Percentiles rank a stretch among this genome's conserved stretches.
Evolutionary conservation across 2,888 invertebrate species (phyloP).

Genomic region (Dryobota labecula): DNA sequence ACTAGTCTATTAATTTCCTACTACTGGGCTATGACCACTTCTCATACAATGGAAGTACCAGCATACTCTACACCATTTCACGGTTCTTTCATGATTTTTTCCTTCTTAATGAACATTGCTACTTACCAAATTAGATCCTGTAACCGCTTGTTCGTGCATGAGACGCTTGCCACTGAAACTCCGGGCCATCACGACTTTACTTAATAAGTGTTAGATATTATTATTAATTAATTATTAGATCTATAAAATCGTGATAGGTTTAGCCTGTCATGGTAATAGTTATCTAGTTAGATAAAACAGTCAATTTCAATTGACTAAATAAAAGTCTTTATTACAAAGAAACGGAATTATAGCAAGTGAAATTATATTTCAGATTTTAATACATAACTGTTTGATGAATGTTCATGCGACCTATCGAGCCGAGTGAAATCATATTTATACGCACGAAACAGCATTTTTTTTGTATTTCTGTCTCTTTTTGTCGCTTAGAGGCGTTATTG

Average conservation of each 20-base stretch:
- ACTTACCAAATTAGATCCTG: neutral
- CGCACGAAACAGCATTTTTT: neutral
- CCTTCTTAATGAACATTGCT: neutral
- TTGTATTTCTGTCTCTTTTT: neutral
- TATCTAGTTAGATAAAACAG: conserved; percentile 18
- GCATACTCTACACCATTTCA: neutral
- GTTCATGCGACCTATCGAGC: neutral
- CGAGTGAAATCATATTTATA: neutral
- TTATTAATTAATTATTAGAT: conserved; percentile 14
- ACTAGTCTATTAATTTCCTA: neutral
- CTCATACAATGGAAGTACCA: neutral
- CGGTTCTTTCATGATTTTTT: neutral
- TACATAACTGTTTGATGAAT: conserved; percentile 23
- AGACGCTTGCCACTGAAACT: neutral
- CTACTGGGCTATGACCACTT: neutral
- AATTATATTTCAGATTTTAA: conserved; percentile 34
- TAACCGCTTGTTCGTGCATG: neutral
- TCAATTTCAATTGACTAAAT: conserved; percentile 34
- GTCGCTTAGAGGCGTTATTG: neutral
- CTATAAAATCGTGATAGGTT: conserved; percentile 12
- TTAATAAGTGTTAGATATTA: conserved; percentile 16
- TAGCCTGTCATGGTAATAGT: conserved; percentile 3
- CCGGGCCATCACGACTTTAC: neutral
- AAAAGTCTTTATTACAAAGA: neutral
- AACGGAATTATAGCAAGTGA: conserved; percentile 39